phyloP scores from a whole-genome alignment of 1,140 invertebrate species.

The Drosophila nannoptera region DNA sequence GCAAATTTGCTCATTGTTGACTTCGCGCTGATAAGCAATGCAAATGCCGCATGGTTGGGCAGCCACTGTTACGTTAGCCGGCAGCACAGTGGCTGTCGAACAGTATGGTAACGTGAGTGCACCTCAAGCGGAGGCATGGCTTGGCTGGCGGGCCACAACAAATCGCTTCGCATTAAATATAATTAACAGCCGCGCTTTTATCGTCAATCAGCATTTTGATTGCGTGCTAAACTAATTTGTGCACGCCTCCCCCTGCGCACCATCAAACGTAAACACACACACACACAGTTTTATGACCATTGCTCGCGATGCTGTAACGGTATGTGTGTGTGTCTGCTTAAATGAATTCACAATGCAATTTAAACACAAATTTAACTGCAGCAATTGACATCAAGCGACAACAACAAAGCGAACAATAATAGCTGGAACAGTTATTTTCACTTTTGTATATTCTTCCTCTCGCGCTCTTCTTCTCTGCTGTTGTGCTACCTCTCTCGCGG shows the following conservation, averaged over 20 bases:
- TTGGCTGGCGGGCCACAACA: conserved; percentile 9
- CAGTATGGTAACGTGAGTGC: conserved; percentile 27
- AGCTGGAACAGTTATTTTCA: conserved; percentile 53
- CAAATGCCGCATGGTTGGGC: conserved; percentile 23
- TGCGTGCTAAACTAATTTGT: conserved; percentile 7
- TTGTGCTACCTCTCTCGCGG: conserved; percentile 8
- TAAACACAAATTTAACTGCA: conserved; percentile 33
- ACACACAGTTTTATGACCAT: conserved; percentile 2
- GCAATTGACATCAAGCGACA: conserved; percentile 7
- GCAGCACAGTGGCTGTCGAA: conserved; percentile 17
- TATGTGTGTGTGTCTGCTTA: conserved; percentile 6
- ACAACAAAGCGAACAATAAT: conserved; percentile 10
- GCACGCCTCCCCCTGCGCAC: too few species aligned
- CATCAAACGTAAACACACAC: not conserved
- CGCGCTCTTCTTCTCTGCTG: conserved; percentile 7
- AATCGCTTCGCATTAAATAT: conserved; percentile 21
- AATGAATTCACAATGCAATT: conserved; percentile 63
- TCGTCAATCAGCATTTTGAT: conserved; percentile 12
- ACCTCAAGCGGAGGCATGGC: too few species aligned
- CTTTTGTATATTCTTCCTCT: conserved; percentile 40
- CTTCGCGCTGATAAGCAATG: conserved; percentile 40
- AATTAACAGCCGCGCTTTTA: conserved; percentile 6
- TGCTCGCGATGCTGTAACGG: not conserved
- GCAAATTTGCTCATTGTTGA: conserved; percentile 24
- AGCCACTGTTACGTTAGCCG: conserved; percentile 15